Percentiles rank a stretch among this genome's conserved stretches.
Conservation (phyloP, 2,888 invertebrate genomes). For the Dasypolia templi region DNA sequence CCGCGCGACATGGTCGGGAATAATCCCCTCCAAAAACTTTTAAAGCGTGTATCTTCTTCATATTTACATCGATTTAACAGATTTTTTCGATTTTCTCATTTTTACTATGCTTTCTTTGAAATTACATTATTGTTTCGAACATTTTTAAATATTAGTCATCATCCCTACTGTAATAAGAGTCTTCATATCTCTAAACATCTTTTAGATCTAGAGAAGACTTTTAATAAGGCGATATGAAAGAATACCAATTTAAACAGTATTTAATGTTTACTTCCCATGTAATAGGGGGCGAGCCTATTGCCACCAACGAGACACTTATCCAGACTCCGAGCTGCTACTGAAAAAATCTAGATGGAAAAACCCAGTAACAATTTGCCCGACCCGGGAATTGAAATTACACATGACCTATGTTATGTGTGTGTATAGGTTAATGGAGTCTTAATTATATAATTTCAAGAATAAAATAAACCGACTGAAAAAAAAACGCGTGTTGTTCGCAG, state of each 20-base stretch:
- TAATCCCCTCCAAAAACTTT: too few relatives aligned
- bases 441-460: not conserved
- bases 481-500: too few relatives aligned
- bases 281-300: not conserved
- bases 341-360: not conserved
- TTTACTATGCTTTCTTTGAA: too few relatives aligned
- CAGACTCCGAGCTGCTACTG: not conserved
- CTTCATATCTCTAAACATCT: not conserved
- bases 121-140: too few relatives aligned
- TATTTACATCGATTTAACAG: too few relatives aligned
- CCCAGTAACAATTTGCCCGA: not conserved
- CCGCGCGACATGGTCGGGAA: too few relatives aligned
- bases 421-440: too few relatives aligned
- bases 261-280: not conserved
- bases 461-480: not conserved
- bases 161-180: too few relatives aligned
- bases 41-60: too few relatives aligned
- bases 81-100: too few relatives aligned
- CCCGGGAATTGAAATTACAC: too few relatives aligned
- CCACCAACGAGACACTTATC: not conserved
- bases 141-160: too few relatives aligned
- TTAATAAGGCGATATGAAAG: not conserved
- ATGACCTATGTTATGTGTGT: not conserved
- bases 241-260: not conserved
- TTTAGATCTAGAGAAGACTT: not conserved